Evolutionary conservation across 2,797 vertebrate species (phyloP).

Genomic region (Danio albolineatus): DNA sequence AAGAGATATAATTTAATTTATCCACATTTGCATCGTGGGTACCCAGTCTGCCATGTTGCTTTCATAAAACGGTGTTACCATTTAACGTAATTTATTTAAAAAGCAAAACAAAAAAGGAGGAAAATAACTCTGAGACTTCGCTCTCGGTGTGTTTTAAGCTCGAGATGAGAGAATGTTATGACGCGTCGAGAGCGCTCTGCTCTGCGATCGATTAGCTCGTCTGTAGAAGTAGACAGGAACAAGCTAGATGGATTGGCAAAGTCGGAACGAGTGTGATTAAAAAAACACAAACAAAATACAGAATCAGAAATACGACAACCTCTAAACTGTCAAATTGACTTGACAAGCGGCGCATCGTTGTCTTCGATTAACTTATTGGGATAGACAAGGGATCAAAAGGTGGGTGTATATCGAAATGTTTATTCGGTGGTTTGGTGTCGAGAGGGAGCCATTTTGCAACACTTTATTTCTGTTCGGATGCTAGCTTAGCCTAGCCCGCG

Average conservation of each 20-base stretch:
- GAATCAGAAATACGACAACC: slow-evolving; percentile 29
- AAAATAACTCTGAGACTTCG: neutral
- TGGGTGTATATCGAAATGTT: slow-evolving; percentile 53
- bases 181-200: slow-evolving; percentile 55
- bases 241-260: slow-evolving; percentile 57
- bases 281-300: slow-evolving; percentile 62
- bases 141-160: neutral
- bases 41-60: neutral
- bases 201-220: slow-evolving; percentile 67
- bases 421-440: slow-evolving; percentile 49
- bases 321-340: slow-evolving; percentile 11
- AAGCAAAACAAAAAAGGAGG: neutral
- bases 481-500: slow-evolving; percentile 52
- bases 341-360: slow-evolving; percentile 31
- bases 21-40: neutral
- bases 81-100: neutral
- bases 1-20: neutral
- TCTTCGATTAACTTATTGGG: slow-evolving; percentile 39
- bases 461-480: slow-evolving; percentile 57
- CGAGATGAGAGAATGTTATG: slow-evolving; percentile 51
- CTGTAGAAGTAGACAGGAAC: slow-evolving; percentile 67
- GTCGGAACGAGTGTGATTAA: slow-evolving; percentile 60
- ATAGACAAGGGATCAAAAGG: slow-evolving; percentile 54
- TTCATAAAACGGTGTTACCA: too few species aligned
- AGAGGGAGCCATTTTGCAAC: slow-evolving; percentile 69